Base-by-base conservation (phyloP, 2,888 invertebrate species). In the Germaria angustata region DNA sequence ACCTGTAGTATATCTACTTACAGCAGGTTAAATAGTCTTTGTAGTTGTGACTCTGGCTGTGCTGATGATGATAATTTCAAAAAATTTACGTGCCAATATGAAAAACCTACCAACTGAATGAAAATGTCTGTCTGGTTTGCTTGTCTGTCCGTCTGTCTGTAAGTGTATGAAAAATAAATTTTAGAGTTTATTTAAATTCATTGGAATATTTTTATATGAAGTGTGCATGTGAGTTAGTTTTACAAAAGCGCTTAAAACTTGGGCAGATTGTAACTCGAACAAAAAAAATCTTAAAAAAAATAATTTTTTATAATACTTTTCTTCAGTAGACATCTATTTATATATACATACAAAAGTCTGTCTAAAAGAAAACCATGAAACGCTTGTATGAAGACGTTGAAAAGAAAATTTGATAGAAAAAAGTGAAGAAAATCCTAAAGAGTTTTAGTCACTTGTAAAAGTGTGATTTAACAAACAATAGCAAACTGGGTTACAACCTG, bases 401-500 rank as follows among this genome's bases (percentile, higher is more conserved):
- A 15, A 57, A 22, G 34, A 49, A 44, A 39, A 49, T 46, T 34
- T 24, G 44, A 53, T 15, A 77, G 34, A 34, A 63, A 44, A 55
- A 9, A 59, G 49, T 46, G 34, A 46, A 36, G 24, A 44, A 53
- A 59, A 46, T 24, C 13, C 46, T 15, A 61, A 73, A 81, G 44
- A 79, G 65, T 57, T 71, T 57, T 44, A 75, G 75, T 75, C 81
- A 79, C 69, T 81, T 78, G 78, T 65, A 75, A 78, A 75, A 78
- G 84, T 81, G 84, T 80, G 84, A 84, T 78, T 80, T 78, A 78
- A 61, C 76, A 77, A 82, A 82, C 81, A 82, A 82, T 71, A 46
- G 57, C 51, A 79, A 82, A 82, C 81, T 82, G 75, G 81, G 81
- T 82, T 82, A 82, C 65, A 82, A 82, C 81, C 69, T 51, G 78